Evolutionary conservation across 92 coral and sea anemone species (phyloP), one percentile per base, ranked within the genome.

Genomic region (Galaxea fascicularis): DNA sequence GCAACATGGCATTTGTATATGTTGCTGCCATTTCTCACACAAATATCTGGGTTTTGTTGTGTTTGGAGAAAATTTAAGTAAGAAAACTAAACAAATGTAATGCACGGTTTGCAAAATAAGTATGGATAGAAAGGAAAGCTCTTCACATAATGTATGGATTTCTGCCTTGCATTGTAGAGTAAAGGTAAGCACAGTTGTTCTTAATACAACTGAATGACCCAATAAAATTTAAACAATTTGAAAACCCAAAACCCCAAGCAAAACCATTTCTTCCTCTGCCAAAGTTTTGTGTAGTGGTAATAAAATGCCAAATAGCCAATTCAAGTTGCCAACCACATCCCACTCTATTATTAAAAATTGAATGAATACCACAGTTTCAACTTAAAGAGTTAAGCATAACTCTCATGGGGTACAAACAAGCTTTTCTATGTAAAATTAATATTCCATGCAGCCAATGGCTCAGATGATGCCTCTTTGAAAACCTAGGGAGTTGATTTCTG

Each of bases 401-500:
- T 57, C 63, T 16, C 63, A 57, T 0, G 20, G 15, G 63, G 63
- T 16, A 11, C 51, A 11, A 45, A 45, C 5, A 57, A 57, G 15
- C 17, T 57, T 16, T 57, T 57, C 63, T n/a, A 57, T 16, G 63
- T 0, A 57, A 57, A 14, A 8, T 14, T 57, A 16, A 14, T 57
- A 8, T 57, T 14, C 22, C n/a, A n/a, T n/a, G n/a, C 21, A n/a
- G n/a, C n/a, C n/a, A n/a, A n/a, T n/a, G n/a, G n/a, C n/a, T n/a
- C n/a, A n/a, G n/a, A 10, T 57, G 63, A 11, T 16, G 30, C 16
- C 30, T 64, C 69, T 24, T 64, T 64, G 69, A 64, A 64, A 21
- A 64, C 29, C 69, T 64, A 64, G 69, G 30, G 30, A 64, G 69
- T 64, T 64, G 29, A 64, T 64, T 64, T 64, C 69, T 64, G 69